Base-by-base conservation (phyloP, 2,888 invertebrate species). In the Andrena haemorrhoa region DNA sequence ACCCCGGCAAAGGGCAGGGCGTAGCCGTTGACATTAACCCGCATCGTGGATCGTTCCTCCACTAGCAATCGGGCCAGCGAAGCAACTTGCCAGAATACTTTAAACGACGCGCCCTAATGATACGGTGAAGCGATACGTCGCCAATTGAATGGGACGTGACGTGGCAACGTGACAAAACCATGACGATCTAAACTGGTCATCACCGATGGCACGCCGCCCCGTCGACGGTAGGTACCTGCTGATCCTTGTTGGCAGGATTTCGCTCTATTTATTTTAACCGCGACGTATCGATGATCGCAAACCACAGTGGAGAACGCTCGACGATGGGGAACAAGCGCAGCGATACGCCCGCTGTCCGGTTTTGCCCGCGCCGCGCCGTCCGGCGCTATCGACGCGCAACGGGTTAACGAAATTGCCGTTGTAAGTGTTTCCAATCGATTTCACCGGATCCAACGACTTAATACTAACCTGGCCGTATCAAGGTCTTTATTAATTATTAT, bases 371-470 rank as follows among this genome's bases (percentile, higher is more conserved):
- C 73, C 53, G 63, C 63, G 61, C 66, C 79, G 58, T 65, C 79
- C 12, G 35, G 68, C 47, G 72, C 79, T 72, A 80, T 86, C 75
- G 75, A 7, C 56, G 56, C 56, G 68, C 61, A 65, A 66, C 73
- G 70, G 76, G 63, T 88, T 83, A 79, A 88, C 88, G 65, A 88
- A 88, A 88, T 88, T 84, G 72, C 84, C 76, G 71, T 75, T 77
- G 65, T 78, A 86, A 87, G 85, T 83, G 85, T 86, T 88, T 88
- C 83, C 79, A 82, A 86, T 83, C 86, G 82, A 79, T 79, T 72
- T 58, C 75, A 41, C 73, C 72, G 58, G 69, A 75, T 78, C 75
- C 86, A 86, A 88, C 83, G 79, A 86, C 86, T 86, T 88, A 88
- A 88, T 88, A 79, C 70, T 76, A 84, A 69, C 33, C 74, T 41